Evolutionary conservation across 2,888 invertebrate genomes (phyloP), one percentile per base, ranked within the genome.

Genomic region (Acleris holmiana): DNA sequence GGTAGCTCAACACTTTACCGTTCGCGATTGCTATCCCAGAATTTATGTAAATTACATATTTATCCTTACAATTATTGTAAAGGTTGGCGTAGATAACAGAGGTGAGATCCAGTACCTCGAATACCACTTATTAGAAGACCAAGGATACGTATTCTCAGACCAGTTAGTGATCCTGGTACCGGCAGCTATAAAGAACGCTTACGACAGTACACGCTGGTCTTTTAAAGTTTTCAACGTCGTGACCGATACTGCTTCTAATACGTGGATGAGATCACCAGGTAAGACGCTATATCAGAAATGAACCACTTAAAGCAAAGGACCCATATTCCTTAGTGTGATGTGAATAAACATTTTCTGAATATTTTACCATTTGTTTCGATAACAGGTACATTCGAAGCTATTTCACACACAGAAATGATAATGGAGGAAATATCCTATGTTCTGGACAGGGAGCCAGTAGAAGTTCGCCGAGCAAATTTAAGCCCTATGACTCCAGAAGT

Each of bases 251-350:
- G 88, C 95, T 1, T 88, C 94, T 0, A 95, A 95, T 73, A 94
- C 95, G 0, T 95, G 85, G 73, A 91, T 93, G 64, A 88, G 97
- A 82, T 93, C 95, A 18, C 97, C 97, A 74, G 96, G 96, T 94
- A 84, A 76, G 23, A 40, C 7, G 23, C 7, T 35, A 7, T 13
- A 5, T 58, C 21, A 19, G 19, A 10, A 19, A 7, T 44, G 5
- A 44, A 0, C 13, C 35, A 35, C 8, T 35, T 29, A 29, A 10
- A 10, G 13, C 29, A 29, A 29, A 29, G 10, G 10, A 10, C 10
- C 10, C 13, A 29, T 7, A 29, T 29, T 29, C 8, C 2, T 2
- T 8, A 29, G 29, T 29, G 8, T 29, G 8, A 29, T 29, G 8
- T 8, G 8, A 29, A 29, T 8, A 29, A 8, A 8, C 8, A 29